phyloP scores from a whole-genome alignment of 2,888 invertebrate species.

The Cheiracanthium punctorium region DNA sequence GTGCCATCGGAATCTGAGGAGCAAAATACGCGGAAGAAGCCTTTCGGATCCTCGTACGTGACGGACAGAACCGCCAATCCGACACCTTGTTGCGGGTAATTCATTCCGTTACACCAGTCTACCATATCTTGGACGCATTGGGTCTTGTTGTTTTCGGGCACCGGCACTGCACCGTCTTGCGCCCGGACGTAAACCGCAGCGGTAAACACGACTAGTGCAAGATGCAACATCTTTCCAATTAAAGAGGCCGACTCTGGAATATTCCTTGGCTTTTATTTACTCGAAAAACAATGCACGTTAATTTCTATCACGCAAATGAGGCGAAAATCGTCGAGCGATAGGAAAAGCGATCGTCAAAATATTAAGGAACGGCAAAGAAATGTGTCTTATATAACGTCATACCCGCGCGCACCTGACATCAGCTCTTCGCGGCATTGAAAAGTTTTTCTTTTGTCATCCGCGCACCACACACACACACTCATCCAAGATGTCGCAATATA shows the following conservation, averaged over 20 bases:
- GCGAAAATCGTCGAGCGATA: not conserved
- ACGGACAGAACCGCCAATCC: constrained; percentile 39
- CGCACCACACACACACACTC: constrained; percentile 19
- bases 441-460: constrained; percentile 22
- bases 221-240: not conserved
- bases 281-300: not conserved
- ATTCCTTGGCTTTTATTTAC: not conserved
- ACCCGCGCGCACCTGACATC: no score
- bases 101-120: constrained; percentile 41
- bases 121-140: constrained; percentile 32
- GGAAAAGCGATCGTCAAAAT: not conserved
- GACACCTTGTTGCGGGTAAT: constrained; percentile 26
- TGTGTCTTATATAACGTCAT: not conserved
- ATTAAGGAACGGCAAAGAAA: not conserved
- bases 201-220: not conserved
- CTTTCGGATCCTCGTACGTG: not conserved
- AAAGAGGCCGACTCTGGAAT: not conserved
- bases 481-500: constrained; percentile 41
- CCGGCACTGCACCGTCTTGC: not conserved
- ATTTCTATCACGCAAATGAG: not conserved
- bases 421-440: not conserved
- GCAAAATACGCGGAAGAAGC: constrained; percentile 26
- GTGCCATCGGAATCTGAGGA: constrained; percentile 39
- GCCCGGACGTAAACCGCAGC: not conserved
- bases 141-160: constrained; percentile 22